Evolutionary conservation across 2,797 vertebrate species (phyloP).

Genomic region (Enteromius viviparus): DNA sequence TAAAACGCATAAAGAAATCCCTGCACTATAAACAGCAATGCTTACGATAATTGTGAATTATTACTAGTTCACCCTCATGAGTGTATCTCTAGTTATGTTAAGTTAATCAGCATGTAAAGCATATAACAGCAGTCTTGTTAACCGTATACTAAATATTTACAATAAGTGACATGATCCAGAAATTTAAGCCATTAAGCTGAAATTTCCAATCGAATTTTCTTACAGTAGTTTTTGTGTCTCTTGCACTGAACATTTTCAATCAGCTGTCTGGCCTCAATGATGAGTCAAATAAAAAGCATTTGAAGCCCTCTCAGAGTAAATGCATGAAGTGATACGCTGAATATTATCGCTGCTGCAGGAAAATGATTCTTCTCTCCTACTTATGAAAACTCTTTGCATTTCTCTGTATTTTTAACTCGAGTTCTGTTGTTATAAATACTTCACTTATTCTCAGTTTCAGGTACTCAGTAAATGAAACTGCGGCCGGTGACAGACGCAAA

Average conservation of each 20-base stretch:
- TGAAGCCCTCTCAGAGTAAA: neutral
- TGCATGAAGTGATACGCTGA: neutral
- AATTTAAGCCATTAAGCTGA: neutral
- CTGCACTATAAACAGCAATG: neutral
- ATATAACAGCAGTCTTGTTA: neutral
- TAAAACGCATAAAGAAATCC: too few relatives aligned
- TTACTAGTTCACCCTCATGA: constrained; percentile 9
- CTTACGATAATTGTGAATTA: neutral
- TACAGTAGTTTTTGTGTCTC: too few relatives aligned
- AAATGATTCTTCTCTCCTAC: constrained; percentile 54
- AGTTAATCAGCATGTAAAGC: neutral
- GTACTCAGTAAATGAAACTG: constrained; percentile 75
- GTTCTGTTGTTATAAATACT: constrained; percentile 70
- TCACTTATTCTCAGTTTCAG: constrained; percentile 77
- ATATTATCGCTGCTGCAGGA: neutral
- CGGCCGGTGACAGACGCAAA: constrained; percentile 46
- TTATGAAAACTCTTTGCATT: constrained; percentile 70
- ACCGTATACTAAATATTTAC: neutral
- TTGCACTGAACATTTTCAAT: neutral
- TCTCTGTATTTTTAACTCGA: constrained; percentile 69
- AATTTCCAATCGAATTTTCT: neutral
- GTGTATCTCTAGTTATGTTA: neutral
- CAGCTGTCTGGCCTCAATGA: too few relatives aligned
- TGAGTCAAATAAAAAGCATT: neutral
- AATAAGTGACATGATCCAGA: neutral